A percentile compares a stretch with the other conserved stretches of the same genome.
phyloP scores from a whole-genome alignment of 1,140 invertebrate species.

The Neodiprion lecontei region DNA sequence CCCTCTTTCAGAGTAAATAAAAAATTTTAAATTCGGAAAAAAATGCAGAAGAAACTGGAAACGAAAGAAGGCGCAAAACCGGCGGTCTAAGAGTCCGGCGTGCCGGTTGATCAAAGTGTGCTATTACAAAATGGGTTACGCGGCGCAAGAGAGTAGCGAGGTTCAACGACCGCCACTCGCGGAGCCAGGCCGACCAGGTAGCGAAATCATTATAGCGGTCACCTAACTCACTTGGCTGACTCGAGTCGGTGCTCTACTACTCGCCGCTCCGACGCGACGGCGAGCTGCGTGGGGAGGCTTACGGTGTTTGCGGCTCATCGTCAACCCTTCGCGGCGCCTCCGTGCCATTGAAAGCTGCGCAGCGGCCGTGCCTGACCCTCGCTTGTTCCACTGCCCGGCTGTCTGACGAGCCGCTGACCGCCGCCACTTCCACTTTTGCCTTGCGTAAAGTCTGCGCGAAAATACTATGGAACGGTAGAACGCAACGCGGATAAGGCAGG shows the following conservation, averaged over 20 bases:
- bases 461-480: too few relatives aligned
- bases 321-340: constrained; percentile 34
- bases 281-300: constrained; percentile 32
- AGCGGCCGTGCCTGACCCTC: constrained; percentile 47
- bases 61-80: neutral
- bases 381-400: constrained; percentile 28
- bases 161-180: constrained; percentile 53
- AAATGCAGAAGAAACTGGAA: neutral
- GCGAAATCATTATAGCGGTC: constrained; percentile 56
- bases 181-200: constrained; percentile 43
- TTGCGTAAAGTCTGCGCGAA: too few relatives aligned
- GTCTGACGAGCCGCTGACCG: constrained; percentile 28
- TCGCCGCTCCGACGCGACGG: constrained; percentile 34
- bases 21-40: neutral
- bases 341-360: constrained; percentile 52
- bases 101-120: constrained; percentile 56
- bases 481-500: too few relatives aligned
- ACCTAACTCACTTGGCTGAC: constrained; percentile 36
- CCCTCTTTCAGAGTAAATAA: too few relatives aligned
- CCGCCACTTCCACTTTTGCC: constrained; percentile 57
- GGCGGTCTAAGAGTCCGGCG: constrained; percentile 40
- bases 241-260: constrained; percentile 25
- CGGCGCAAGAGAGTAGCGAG: constrained; percentile 51
- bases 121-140: constrained; percentile 64
- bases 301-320: constrained; percentile 25